A percentile compares a stretch with the other conserved stretches of the same genome.
phyloP scores from a whole-genome alignment of 2,797 vertebrate genomes.

The Myiotriccus ornatus region DNA sequence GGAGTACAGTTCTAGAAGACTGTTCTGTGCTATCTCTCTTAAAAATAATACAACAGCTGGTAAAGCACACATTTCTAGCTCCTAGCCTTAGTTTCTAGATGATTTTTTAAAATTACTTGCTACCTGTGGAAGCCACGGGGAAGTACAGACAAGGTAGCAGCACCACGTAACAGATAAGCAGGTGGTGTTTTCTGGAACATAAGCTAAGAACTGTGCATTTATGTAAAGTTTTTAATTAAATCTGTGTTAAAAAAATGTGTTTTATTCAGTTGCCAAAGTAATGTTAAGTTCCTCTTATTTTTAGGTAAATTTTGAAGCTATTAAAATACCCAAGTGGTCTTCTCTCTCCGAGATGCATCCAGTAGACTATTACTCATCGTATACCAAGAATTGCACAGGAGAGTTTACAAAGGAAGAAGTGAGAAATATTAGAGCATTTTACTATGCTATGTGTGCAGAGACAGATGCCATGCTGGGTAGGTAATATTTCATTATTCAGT shows the following conservation, averaged over 20 bases:
- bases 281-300: constrained; percentile 38
- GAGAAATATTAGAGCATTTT: constrained; percentile 86
- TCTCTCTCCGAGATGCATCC: constrained; percentile 87
- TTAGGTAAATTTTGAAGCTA: constrained; percentile 83
- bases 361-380: constrained; percentile 91
- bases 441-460: constrained; percentile 97
- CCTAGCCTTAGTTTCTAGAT: not conserved
- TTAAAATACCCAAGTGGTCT: constrained; percentile 89
- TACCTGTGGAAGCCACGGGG: not conserved
- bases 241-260: not conserved
- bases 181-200: not conserved
- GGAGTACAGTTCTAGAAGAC: not conserved
- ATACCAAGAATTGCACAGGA: constrained; percentile 93
- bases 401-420: constrained; percentile 88
- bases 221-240: not conserved
- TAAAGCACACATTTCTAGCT: not conserved
- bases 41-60: not conserved
- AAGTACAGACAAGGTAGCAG: not conserved
- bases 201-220: not conserved
- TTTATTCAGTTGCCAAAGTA: not conserved
- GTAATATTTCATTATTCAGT: constrained; percentile 7
- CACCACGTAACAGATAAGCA: not conserved
- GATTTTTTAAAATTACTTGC: not conserved
- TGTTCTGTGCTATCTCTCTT: not conserved
- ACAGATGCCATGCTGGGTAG: constrained; percentile 93